phyloP scores from a whole-genome alignment of 2,113 vertebrate species.

The Ardeotis arabs region DNA sequence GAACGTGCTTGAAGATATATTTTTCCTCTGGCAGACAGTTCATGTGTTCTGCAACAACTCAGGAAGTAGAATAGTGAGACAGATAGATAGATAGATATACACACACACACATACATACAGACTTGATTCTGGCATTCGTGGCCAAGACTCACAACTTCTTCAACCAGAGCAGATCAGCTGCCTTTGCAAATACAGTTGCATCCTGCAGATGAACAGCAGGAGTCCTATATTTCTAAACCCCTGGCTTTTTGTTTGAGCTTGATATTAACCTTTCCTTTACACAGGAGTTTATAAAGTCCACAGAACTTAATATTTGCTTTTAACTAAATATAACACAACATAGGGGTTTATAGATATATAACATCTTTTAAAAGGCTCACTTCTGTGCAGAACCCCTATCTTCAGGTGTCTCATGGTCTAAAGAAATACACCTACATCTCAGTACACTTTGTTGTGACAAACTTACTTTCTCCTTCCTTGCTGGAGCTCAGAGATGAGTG shows the following conservation, averaged over 20 bases:
- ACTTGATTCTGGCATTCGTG: background rate
- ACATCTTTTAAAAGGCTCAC: background rate
- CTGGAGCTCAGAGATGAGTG: background rate
- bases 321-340: background rate
- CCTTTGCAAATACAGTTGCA: background rate
- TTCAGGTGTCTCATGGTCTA: background rate
- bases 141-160: background rate
- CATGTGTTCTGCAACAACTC: background rate
- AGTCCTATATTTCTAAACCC: background rate
- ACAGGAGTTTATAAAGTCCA: background rate
- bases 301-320: background rate
- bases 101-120: fast-evolving
- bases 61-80: background rate
- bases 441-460: background rate
- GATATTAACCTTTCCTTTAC: background rate
- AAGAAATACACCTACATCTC: background rate
- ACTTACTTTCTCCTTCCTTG: background rate
- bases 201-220: background rate
- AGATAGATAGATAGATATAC: background rate
- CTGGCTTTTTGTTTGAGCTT: background rate
- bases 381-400: background rate
- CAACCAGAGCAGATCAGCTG: background rate
- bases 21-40: background rate
- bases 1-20: background rate
- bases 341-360: background rate